These are phyloP conservation scores for Eulemur macaco DNA, from an alignment of 2,113 vertebrate genomes.

Conservation along the genomic window DNA sequence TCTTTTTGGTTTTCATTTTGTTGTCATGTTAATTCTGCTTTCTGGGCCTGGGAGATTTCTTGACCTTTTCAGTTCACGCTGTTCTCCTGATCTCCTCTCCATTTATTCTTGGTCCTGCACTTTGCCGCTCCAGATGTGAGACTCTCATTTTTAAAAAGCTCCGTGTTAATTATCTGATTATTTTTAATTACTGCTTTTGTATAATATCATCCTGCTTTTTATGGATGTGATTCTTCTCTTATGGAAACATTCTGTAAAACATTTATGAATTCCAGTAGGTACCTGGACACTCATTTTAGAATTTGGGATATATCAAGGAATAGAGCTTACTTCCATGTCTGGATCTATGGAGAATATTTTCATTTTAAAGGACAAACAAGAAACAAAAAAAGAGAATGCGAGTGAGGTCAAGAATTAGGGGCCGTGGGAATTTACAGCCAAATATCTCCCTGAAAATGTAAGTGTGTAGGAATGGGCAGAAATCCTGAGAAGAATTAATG, in stretches of 20 bases:
- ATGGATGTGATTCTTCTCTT: not conserved
- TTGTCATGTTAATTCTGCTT: not conserved
- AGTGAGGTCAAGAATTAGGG: not conserved
- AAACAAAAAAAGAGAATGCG: not conserved
- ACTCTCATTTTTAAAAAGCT: not conserved
- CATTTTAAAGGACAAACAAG: not conserved
- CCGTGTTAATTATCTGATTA: not conserved
- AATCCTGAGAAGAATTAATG: not conserved
- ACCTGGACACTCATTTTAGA: not conserved
- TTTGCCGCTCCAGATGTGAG: too few species aligned
- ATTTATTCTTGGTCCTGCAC: too few species aligned
- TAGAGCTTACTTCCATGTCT: not conserved
- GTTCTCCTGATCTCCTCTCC: not conserved
- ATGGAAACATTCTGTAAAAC: not conserved
- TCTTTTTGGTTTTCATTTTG: not conserved
- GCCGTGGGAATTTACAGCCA: not conserved
- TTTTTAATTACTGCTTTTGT: not conserved
- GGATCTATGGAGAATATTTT: not conserved
- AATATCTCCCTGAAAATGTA: not conserved
- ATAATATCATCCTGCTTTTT: not conserved
- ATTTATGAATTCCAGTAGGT: not conserved
- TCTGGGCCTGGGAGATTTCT: not conserved
- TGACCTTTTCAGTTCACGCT: not conserved
- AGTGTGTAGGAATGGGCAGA: not conserved
- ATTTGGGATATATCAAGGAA: not conserved